Evolutionary conservation across 2,888 invertebrate species (phyloP).

Genomic region (Pecten maximus): DNA sequence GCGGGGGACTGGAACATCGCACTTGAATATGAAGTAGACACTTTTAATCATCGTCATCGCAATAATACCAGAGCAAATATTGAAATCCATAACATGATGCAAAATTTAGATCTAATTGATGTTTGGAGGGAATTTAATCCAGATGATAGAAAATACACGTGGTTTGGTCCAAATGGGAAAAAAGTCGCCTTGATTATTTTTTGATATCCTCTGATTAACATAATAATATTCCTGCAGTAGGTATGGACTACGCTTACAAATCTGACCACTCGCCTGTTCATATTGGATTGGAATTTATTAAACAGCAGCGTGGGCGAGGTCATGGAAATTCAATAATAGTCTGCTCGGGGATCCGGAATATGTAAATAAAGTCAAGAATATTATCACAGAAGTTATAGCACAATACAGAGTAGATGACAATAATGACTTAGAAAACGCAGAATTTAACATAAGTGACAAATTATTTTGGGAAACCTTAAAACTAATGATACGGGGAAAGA

Average conservation of each 20-base stretch:
- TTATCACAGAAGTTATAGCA: constrained; percentile 39
- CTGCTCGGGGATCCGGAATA: constrained; percentile 40
- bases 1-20: no score
- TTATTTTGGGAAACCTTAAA: constrained; percentile 41
- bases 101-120: constrained; percentile 30
- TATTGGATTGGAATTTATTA: constrained; percentile 38
- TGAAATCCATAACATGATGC: constrained; percentile 31
- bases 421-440: background rate
- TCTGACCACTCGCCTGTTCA: constrained; percentile 39
- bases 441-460: constrained; percentile 36
- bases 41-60: background rate
- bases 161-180: constrained; percentile 35
- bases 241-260: constrained; percentile 14
- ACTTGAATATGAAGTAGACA: background rate
- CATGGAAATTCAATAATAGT: constrained; percentile 45
- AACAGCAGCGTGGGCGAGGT: constrained; percentile 31
- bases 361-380: background rate
- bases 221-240: background rate
- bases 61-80: constrained; percentile 39
- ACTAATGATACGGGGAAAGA: constrained; percentile 37
- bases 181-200: constrained; percentile 42
- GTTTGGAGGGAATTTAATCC: constrained; percentile 37
- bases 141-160: constrained; percentile 24
- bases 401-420: constrained; percentile 35
- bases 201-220: constrained; percentile 41